A percentile compares a stretch with the other conserved stretches of the same genome.
phyloP scores from a whole-genome alignment of 2,113 vertebrate species.

The Tiliqua scincoides region DNA sequence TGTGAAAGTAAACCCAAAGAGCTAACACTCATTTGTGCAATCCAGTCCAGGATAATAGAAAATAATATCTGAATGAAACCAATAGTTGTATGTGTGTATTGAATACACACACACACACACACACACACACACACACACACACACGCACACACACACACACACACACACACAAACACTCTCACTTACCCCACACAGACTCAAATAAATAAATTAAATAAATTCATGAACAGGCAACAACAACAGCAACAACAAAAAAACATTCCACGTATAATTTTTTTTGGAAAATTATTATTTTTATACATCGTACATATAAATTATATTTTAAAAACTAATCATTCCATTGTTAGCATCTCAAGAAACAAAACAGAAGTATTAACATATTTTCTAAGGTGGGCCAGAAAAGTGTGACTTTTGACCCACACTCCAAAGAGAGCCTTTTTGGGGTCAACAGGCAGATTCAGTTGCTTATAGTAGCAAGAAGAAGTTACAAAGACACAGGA shows the following conservation, averaged over 20 bases:
- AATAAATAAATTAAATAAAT: conserved; percentile 85
- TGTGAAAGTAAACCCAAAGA: conserved; percentile 45
- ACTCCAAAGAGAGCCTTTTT: conserved; percentile 66
- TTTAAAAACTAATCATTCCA: conserved; percentile 48
- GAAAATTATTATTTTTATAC: conserved; percentile 78
- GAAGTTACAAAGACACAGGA: conserved; percentile 65
- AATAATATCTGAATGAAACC: conserved; percentile 33
- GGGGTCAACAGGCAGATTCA: conserved; percentile 53
- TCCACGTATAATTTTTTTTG: conserved; percentile 64
- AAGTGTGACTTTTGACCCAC: conserved; percentile 23
- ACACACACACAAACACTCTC: conserved; percentile 65
- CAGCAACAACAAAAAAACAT: conserved; percentile 1
- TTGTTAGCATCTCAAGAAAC: conserved; percentile 69
- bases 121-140: conserved; percentile 48
- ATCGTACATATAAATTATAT: conserved; percentile 82
- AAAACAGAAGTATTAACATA: conserved; percentile 72
- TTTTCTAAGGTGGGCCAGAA: conserved; percentile 68
- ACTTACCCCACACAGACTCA: conserved; percentile 70
- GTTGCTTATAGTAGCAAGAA: conserved; percentile 59
- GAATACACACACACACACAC: conserved; percentile 5
- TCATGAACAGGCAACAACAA: conserved; percentile 60
- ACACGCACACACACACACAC: conserved; percentile 42
- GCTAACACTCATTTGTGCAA: conserved; percentile 41
- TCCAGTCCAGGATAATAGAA: conserved; percentile 74
- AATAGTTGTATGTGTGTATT: not conserved